These are phyloP conservation scores for Grantiella picta DNA, from an alignment of 2,113 vertebrate species.

Conservation along the genomic window DNA sequence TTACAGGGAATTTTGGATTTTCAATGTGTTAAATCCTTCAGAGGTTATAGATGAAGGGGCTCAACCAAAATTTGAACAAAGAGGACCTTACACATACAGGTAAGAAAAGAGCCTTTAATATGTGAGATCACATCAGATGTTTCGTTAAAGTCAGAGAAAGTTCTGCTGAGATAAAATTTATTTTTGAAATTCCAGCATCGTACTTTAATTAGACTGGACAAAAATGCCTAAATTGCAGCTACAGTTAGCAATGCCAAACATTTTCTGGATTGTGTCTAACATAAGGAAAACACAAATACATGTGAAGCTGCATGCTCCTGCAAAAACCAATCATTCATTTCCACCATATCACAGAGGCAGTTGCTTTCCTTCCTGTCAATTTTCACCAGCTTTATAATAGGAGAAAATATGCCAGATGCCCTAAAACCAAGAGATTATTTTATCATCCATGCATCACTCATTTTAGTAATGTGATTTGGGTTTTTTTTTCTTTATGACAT, in stretches of 20 bases:
- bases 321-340: not conserved
- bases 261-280: not conserved
- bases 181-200: not conserved
- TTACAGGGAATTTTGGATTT: conserved; percentile 93
- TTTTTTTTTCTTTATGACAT: not conserved
- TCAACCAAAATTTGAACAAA: conserved; percentile 77
- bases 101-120: conserved; percentile 28
- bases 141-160: not conserved
- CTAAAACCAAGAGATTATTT: not conserved
- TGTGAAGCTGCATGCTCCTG: not conserved
- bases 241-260: not conserved
- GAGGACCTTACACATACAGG: conserved; percentile 92
- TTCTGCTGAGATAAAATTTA: not conserved
- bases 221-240: not conserved
- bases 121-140: not conserved
- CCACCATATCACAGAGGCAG: not conserved
- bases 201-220: not conserved
- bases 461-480: not conserved
- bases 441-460: not conserved
- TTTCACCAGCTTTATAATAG: not conserved
- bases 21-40: conserved; percentile 82
- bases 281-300: not conserved
- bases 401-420: not conserved
- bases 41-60: conserved; percentile 70
- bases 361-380: not conserved